Conservation (phyloP, 2,113 vertebrate species). For the Psilopogon haemacephalus region DNA sequence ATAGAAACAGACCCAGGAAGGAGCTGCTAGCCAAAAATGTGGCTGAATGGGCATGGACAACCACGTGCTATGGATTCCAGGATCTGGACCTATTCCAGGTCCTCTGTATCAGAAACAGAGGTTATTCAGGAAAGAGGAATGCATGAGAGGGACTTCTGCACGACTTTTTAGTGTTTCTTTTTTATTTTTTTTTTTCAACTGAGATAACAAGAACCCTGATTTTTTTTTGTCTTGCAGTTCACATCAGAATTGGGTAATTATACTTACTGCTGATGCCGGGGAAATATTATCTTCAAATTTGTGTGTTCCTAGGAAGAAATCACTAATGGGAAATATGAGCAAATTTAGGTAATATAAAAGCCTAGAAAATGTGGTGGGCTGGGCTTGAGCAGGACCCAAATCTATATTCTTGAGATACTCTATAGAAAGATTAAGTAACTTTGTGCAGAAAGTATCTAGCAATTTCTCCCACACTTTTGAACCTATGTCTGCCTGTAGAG, state of each 20-base stretch:
- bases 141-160: neutral
- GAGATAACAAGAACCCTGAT: neutral
- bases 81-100: neutral
- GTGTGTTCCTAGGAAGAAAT: neutral
- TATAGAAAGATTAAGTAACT: neutral
- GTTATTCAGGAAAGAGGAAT: neutral
- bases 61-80: rapidly evolving
- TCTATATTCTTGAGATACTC: neutral
- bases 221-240: neutral
- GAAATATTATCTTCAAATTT: neutral
- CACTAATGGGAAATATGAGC: neutral
- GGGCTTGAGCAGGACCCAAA: neutral
- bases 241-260: neutral
- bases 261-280: neutral
- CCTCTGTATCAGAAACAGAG: neutral
- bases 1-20: slow-evolving; percentile 33
- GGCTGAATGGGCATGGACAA: neutral
- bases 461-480: neutral
- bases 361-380: neutral
- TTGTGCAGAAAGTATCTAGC: neutral
- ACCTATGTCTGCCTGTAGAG: neutral
- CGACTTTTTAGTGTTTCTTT: neutral
- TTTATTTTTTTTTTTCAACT: neutral
- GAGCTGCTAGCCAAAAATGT: neutral
- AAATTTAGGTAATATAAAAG: neutral